A percentile compares a stretch with the other conserved stretches of the same genome.
Conservation (phyloP, 2,113 vertebrate genomes). For the Prietella phreatophila region DNA sequence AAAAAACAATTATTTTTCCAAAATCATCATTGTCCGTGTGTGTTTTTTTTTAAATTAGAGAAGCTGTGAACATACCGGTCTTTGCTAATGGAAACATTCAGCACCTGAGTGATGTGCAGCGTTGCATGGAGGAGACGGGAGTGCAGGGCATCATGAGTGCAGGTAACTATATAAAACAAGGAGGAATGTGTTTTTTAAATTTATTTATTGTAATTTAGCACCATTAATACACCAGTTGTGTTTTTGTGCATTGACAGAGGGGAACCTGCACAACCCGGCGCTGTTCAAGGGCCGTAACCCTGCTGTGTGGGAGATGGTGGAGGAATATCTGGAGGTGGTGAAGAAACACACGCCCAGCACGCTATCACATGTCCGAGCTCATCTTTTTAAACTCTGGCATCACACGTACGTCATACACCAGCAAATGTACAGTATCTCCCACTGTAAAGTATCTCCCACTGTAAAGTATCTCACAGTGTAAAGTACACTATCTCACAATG, state of each 20-base stretch:
- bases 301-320: constrained; percentile 92
- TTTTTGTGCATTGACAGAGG: constrained; percentile 72
- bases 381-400: constrained; percentile 98
- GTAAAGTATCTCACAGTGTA: not conserved
- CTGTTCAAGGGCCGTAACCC: constrained; percentile 91
- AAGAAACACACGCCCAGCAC: constrained; percentile 84
- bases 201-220: not conserved
- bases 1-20: not conserved
- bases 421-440: not conserved
- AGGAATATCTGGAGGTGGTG: constrained; percentile 91
- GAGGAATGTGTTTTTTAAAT: not conserved
- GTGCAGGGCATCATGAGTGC: constrained; percentile 96
- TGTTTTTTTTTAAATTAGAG: constrained; percentile 68
- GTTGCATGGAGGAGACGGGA: constrained; percentile 87
- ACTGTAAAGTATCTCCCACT: not conserved
- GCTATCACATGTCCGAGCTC: constrained; percentile 87
- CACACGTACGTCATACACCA: constrained; percentile 83
- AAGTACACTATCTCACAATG: too few relatives aligned
- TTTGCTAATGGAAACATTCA: constrained; percentile 98
- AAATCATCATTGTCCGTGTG: not conserved
- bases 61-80: constrained; percentile 88
- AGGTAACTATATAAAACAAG: constrained; percentile 68
- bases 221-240: not conserved
- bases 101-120: constrained; percentile 86
- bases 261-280: constrained; percentile 95